phyloP scores from a whole-genome alignment of 2,888 invertebrate genomes.

The Amiota communis region DNA sequence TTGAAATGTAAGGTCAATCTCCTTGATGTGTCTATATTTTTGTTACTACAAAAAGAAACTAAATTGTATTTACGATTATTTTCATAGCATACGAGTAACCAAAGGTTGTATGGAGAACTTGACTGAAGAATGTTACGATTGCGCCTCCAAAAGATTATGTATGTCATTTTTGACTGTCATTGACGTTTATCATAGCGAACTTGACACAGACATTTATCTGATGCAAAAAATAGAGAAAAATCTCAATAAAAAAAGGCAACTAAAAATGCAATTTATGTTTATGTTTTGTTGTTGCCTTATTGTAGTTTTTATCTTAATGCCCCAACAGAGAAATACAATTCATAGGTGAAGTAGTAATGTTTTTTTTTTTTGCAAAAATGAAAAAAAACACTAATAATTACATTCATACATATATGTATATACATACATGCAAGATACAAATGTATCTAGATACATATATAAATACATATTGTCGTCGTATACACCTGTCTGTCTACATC shows the following conservation, averaged over 20 bases:
- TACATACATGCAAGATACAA: slow-evolving; percentile 13
- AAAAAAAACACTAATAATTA: background rate
- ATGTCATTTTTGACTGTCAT: slow-evolving; percentile 16
- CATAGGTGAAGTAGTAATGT: slow-evolving; percentile 28
- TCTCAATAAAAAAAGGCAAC: background rate
- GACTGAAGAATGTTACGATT: too few relatives aligned
- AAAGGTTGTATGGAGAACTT: too few relatives aligned
- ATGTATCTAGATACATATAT: slow-evolving; percentile 5
- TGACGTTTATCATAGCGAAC: background rate
- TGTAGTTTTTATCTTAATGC: too few relatives aligned
- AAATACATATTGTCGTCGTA: background rate
- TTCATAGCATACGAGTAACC: too few relatives aligned
- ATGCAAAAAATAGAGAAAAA: background rate
- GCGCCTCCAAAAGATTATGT: too few relatives aligned
- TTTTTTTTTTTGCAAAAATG: slow-evolving; percentile 1
- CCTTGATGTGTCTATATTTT: too few relatives aligned
- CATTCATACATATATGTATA: slow-evolving; percentile 8
- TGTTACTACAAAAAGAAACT: too few relatives aligned
- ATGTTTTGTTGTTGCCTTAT: too few relatives aligned
- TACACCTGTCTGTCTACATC: too few relatives aligned
- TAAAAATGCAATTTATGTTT: too few relatives aligned
- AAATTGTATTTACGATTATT: too few relatives aligned
- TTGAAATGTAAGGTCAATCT: too few relatives aligned
- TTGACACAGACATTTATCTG: background rate
- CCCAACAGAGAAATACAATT: slow-evolving; percentile 41